Evolutionary conservation across 2,113 vertebrate genomes (phyloP).

Genomic region (Mormoops blainvillei): DNA sequence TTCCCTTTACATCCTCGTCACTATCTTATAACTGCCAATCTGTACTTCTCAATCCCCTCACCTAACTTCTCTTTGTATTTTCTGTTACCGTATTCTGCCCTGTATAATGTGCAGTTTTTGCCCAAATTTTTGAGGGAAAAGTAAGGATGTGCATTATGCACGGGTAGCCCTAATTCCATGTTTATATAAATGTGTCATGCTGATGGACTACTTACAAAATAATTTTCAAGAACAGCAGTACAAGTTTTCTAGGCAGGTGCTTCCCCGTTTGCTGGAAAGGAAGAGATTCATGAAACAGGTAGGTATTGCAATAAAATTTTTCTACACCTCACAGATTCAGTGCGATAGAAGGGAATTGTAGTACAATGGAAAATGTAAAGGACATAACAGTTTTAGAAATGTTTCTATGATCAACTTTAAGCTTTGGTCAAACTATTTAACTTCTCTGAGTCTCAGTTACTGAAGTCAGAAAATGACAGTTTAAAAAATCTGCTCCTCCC

Average conservation of each 20-base stretch:
- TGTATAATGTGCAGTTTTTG: too few species aligned
- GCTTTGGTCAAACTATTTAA: background rate
- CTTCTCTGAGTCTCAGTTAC: background rate
- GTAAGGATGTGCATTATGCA: too few species aligned
- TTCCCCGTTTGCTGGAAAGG: constrained; percentile 94
- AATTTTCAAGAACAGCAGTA: constrained; percentile 92
- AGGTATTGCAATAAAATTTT: constrained; percentile 55
- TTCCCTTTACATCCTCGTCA: too few species aligned
- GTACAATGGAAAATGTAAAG: background rate
- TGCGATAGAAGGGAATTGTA: background rate
- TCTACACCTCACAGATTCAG: background rate
- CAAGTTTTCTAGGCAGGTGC: constrained; percentile 92
- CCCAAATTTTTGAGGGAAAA: too few species aligned
- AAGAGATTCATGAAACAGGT: constrained; percentile 93
- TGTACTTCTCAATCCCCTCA: too few species aligned
- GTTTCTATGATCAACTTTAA: background rate
- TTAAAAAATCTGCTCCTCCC: background rate
- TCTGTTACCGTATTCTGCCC: too few species aligned
- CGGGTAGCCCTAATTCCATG: too few species aligned
- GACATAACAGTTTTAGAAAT: background rate
- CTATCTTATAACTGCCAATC: too few species aligned
- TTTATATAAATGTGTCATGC: constrained; percentile 78
- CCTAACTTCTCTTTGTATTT: too few species aligned
- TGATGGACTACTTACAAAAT: constrained; percentile 98
- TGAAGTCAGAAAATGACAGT: background rate